Percentiles rank a stretch among this genome's conserved stretches.
Evolutionary conservation across 2,113 vertebrate species (phyloP).

Genomic region (human): DNA sequence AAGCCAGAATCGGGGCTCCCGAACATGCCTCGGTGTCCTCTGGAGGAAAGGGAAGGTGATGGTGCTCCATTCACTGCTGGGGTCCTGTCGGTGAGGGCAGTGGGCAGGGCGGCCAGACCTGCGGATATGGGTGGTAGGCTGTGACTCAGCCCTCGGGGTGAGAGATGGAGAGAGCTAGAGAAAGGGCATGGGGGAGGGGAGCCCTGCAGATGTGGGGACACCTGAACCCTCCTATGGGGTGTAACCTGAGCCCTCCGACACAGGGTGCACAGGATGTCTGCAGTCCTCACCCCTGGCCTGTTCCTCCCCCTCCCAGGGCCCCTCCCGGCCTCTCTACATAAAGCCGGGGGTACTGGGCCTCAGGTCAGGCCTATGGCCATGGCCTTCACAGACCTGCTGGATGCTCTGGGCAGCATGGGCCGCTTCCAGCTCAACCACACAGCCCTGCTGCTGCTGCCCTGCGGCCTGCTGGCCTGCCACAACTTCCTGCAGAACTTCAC

Average conservation of each 20-base stretch:
- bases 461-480: conserved; percentile 80
- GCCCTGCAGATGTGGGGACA: background rate
- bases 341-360: background rate
- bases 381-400: conserved; percentile 83
- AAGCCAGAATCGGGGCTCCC: background rate
- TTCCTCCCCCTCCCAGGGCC: background rate
- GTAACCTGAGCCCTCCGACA: conserved; percentile 39
- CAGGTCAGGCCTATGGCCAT: conserved; percentile 29
- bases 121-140: background rate
- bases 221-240: background rate
- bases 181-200: background rate
- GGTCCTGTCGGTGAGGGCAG: accelerated
- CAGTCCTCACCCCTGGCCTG: background rate
- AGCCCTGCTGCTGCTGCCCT: conserved; percentile 66
- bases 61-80: accelerated
- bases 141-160: accelerated
- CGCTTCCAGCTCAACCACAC: conserved; percentile 79
- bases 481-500: conserved; percentile 86
- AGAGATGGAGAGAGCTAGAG: background rate
- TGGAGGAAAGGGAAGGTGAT: background rate
- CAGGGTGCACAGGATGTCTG: background rate
- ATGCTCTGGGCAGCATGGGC: conserved; percentile 79
- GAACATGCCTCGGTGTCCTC: background rate
- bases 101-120: accelerated
- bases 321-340: conserved; percentile 20